Evolutionary conservation across 1,140 invertebrate species (phyloP).

Genomic region (Danaus melanippus): DNA sequence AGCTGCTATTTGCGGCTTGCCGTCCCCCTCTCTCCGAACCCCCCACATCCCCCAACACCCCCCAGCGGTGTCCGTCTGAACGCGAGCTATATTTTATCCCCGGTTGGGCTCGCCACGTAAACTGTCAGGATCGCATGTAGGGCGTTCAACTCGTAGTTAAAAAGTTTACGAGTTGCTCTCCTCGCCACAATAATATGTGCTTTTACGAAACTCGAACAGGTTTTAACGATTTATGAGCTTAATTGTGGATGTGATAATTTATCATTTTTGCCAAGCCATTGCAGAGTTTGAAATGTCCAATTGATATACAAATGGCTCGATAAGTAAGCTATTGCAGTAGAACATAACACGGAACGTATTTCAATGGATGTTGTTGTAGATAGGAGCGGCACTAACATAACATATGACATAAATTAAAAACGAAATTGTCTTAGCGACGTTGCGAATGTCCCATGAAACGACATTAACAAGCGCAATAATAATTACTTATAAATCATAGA

Average conservation of each 20-base stretch:
- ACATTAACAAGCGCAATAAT: constrained; percentile 66
- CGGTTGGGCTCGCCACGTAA: constrained; percentile 57
- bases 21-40: constrained; percentile 19
- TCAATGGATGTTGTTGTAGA: neutral
- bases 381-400: constrained; percentile 17
- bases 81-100: constrained; percentile 67
- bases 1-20: constrained; percentile 60
- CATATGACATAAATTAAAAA: constrained; percentile 46
- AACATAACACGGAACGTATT: constrained; percentile 1
- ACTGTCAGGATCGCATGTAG: constrained; percentile 65
- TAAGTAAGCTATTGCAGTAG: neutral
- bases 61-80: constrained; percentile 50
- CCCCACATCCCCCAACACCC: constrained; percentile 12
- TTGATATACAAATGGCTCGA: too few species aligned
- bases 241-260: too few species aligned
- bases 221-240: constrained; percentile 5
- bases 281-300: too few species aligned
- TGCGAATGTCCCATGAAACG: constrained; percentile 56
- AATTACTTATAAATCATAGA: constrained; percentile 69
- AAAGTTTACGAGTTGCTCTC: constrained; percentile 36
- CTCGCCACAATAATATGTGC: constrained; percentile 9
- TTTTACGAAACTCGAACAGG: neutral
- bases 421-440: constrained; percentile 46
- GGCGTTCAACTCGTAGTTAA: constrained; percentile 61
- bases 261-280: too few species aligned